A percentile compares a stretch with the other conserved stretches of the same genome.
Conservation (phyloP, 1,140 invertebrate genomes). For the Limonius californicus region DNA sequence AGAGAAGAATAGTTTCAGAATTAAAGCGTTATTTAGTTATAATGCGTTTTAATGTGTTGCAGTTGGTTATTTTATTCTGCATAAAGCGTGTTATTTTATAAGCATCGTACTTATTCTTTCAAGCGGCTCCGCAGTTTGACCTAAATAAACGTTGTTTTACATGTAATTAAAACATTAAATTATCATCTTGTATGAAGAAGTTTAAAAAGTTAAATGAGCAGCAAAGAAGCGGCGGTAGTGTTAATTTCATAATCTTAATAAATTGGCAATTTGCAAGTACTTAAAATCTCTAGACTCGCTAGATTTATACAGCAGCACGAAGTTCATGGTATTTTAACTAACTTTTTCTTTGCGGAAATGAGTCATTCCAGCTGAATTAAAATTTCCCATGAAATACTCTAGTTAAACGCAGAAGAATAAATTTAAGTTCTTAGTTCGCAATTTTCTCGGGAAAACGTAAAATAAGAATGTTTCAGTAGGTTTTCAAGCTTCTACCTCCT, state of each 20-base stretch:
- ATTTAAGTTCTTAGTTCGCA: too few relatives aligned
- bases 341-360: too few relatives aligned
- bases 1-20: too few relatives aligned
- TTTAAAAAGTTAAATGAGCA: conserved; percentile 12
- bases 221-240: conserved; percentile 5
- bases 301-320: background rate
- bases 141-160: background rate
- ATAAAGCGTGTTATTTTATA: background rate
- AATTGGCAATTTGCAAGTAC: conserved; percentile 15
- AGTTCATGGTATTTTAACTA: background rate
- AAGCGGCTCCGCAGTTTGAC: background rate
- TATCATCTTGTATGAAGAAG: background rate
- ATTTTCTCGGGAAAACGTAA: too few relatives aligned
- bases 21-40: too few relatives aligned
- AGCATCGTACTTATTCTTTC: background rate
- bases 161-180: conserved; percentile 10
- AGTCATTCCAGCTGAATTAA: too few relatives aligned
- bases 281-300: background rate
- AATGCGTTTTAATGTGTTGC: too few relatives aligned
- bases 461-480: too few relatives aligned
- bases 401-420: too few relatives aligned
- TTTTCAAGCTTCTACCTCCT: too few relatives aligned
- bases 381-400: too few relatives aligned
- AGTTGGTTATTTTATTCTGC: too few relatives aligned
- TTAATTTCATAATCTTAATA: conserved; percentile 13